Conservation (phyloP, 1,140 invertebrate species). For the Heliothis subflexa region DNA sequence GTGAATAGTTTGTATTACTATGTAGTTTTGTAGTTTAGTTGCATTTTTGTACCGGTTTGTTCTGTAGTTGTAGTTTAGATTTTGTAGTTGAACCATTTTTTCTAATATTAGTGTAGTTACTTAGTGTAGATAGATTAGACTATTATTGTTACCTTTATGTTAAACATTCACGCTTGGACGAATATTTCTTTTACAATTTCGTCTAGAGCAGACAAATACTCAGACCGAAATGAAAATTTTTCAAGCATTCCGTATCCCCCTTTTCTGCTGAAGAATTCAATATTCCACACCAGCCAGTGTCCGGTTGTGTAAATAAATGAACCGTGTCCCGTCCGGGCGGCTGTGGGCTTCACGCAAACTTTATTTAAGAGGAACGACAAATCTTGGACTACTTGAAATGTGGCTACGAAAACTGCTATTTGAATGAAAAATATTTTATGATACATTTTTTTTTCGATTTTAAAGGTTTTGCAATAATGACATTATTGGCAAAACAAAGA, state of each 20-base stretch:
- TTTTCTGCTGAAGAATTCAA: not conserved
- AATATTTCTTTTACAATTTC: not conserved
- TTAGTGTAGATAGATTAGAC: too few species aligned
- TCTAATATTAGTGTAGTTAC: too few species aligned
- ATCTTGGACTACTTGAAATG: not conserved
- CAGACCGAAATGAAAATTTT: not conserved
- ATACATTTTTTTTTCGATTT: too few species aligned
- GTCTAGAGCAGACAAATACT: not conserved
- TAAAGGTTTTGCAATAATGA: too few species aligned
- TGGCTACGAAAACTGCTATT: not conserved
- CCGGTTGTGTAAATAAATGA: conserved; percentile 32
- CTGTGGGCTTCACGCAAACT: conserved; percentile 7
- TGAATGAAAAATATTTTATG: too few species aligned
- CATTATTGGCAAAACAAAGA: too few species aligned
- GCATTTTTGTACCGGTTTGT: not conserved
- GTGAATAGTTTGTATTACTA: conserved; percentile 62
- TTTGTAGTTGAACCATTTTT: not conserved
- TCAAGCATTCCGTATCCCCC: conserved; percentile 10
- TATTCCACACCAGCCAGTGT: not conserved
- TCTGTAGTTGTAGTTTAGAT: not conserved
- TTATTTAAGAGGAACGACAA: conserved; percentile 21
- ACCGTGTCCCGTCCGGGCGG: not conserved
- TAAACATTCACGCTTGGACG: not conserved
- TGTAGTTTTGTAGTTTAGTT: conserved; percentile 6
- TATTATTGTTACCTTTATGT: too few species aligned